Conservation (phyloP, 2,888 invertebrate species). For the Scelioninae gen. 1 region DNA sequence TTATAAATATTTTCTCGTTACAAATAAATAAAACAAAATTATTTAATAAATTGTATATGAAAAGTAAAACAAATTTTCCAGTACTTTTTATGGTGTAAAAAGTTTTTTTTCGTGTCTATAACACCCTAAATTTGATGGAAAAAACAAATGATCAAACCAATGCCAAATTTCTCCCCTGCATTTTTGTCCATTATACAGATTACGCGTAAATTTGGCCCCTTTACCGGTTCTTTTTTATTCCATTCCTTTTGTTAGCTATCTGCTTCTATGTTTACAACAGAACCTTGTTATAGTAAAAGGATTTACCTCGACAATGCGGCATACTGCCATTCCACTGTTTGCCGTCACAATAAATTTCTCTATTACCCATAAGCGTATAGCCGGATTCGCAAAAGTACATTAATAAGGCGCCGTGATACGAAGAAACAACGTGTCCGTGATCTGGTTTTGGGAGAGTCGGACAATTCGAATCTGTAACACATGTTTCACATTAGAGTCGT, state of each 20-base stretch:
- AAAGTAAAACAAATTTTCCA: too few relatives aligned
- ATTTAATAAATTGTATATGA: too few relatives aligned
- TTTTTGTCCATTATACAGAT: slow-evolving; percentile 9
- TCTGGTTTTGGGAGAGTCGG: slow-evolving; percentile 81
- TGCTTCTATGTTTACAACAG: slow-evolving; percentile 20
- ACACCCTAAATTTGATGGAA: background rate
- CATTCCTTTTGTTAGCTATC: background rate
- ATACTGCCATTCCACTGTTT: slow-evolving; percentile 88
- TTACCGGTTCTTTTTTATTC: background rate
- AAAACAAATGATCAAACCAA: slow-evolving; percentile 5
- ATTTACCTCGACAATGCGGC: slow-evolving; percentile 88
- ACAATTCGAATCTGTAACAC: slow-evolving; percentile 87
- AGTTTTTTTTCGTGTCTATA: too few relatives aligned
- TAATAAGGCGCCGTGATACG: slow-evolving; percentile 86
- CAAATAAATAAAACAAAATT: too few relatives aligned
- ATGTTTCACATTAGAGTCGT: slow-evolving; percentile 6
- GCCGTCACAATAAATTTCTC: slow-evolving; percentile 90
- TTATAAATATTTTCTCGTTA: too few relatives aligned
- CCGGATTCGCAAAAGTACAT: slow-evolving; percentile 89
- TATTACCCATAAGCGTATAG: slow-evolving; percentile 86
- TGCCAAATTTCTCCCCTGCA: background rate
- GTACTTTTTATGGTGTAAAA: too few relatives aligned
- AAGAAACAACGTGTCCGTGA: slow-evolving; percentile 86
- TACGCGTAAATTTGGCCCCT: background rate
- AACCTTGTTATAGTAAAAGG: slow-evolving; percentile 47